Evolutionary conservation across 2,888 invertebrate species (phyloP).

Genomic region (Neoascia interrupta): DNA sequence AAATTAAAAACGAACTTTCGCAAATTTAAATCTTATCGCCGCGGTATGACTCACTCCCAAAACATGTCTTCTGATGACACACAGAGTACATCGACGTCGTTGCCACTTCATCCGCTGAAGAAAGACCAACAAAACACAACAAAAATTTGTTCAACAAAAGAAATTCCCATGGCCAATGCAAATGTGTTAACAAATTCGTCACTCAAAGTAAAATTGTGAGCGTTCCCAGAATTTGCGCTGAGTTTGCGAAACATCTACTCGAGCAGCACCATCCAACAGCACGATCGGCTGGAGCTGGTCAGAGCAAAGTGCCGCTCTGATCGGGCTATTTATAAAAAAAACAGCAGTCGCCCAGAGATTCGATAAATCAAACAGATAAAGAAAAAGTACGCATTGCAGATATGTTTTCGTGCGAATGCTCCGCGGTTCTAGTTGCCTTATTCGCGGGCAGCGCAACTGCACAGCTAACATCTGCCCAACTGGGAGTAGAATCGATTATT

Average conservation of each 20-base stretch:
- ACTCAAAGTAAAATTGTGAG: slow-evolving; percentile 32
- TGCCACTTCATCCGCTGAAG: slow-evolving; percentile 17
- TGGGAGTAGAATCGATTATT: slow-evolving; percentile 58
- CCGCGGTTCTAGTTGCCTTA: slow-evolving; percentile 57
- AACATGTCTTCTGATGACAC: slow-evolving; percentile 51
- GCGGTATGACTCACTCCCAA: slow-evolving; percentile 49
- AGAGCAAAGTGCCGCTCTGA: slow-evolving; percentile 33
- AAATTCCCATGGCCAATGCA: slow-evolving; percentile 20
- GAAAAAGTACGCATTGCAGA: slow-evolving; percentile 43
- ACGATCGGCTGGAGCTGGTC: slow-evolving; percentile 39
- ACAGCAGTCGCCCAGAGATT: slow-evolving; percentile 13
- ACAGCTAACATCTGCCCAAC: slow-evolving; percentile 51
- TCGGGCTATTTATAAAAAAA: slow-evolving; percentile 64
- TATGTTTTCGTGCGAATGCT: slow-evolving; percentile 11
- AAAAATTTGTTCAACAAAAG: slow-evolving; percentile 7
- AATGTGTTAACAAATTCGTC: slow-evolving; percentile 32
- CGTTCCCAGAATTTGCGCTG: slow-evolving; percentile 15
- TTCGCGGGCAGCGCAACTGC: slow-evolving; percentile 24
- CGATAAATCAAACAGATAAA: slow-evolving; percentile 55
- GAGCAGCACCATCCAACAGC: slow-evolving; percentile 8
- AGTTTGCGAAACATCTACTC: neutral
- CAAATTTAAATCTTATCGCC: slow-evolving; percentile 40
- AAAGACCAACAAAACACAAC: neutral
- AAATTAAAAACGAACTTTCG: slow-evolving; percentile 6
- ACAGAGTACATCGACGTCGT: slow-evolving; percentile 16